phyloP scores from a whole-genome alignment of 2,888 invertebrate genomes.

The Troides helena region DNA sequence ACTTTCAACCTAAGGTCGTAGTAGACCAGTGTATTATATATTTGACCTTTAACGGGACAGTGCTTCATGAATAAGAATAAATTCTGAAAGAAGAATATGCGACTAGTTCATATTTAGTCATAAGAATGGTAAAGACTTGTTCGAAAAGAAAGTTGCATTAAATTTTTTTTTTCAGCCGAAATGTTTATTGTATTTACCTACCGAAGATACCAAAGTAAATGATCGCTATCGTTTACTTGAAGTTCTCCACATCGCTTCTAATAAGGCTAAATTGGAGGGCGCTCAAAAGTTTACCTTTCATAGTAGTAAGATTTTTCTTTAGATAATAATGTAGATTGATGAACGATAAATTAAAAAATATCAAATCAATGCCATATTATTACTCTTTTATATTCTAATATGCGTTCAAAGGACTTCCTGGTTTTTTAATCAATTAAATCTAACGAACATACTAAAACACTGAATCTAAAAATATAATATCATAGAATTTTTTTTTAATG shows the following conservation, averaged over 20 bases:
- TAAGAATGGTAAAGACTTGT: too few species aligned
- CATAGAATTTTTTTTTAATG: too few species aligned
- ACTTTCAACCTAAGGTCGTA: constrained; percentile 44
- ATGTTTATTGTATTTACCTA: too few species aligned
- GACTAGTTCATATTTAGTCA: too few species aligned
- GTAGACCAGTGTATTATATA: neutral
- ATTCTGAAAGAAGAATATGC: too few species aligned
- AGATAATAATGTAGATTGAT: neutral
- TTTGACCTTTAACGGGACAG: neutral
- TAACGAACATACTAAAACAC: too few species aligned
- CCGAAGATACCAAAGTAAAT: too few species aligned
- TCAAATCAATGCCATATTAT: neutral
- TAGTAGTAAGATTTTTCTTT: neutral
- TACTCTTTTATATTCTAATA: neutral
- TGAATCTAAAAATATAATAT: too few species aligned
- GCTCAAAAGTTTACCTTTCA: neutral
- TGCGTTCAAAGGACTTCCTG: neutral
- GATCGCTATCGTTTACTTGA: too few species aligned
- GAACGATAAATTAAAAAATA: neutral
- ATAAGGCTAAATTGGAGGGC: neutral
- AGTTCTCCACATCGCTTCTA: neutral
- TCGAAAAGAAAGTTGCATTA: too few species aligned
- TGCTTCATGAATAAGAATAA: too few species aligned
- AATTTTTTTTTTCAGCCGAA: too few species aligned
- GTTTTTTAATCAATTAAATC: neutral